Evolutionary conservation across 2,888 invertebrate genomes (phyloP).

Genomic region (Trichacis sp.): DNA sequence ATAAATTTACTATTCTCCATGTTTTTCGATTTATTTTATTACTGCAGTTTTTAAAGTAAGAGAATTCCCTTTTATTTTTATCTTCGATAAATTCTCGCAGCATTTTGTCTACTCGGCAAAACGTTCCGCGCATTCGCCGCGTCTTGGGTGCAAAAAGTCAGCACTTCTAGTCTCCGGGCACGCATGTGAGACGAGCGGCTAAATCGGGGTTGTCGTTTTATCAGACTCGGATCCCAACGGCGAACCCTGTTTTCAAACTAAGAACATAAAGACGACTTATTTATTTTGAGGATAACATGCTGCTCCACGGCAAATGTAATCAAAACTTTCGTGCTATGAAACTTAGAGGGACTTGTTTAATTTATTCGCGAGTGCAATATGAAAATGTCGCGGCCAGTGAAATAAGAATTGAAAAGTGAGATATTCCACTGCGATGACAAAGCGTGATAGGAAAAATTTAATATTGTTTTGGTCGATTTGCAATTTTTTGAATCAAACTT

Average conservation of each 20-base stretch:
- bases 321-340: not conserved
- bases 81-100: slow-evolving; percentile 6
- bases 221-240: slow-evolving; percentile 13
- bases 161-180: slow-evolving; percentile 11
- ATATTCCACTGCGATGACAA: too few relatives aligned
- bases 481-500: too few relatives aligned
- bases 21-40: too few relatives aligned
- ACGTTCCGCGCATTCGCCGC: slow-evolving; percentile 10
- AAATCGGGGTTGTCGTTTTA: slow-evolving; percentile 24
- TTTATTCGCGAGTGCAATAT: not conserved
- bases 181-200: slow-evolving; percentile 10
- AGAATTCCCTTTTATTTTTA: too few relatives aligned
- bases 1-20: too few relatives aligned
- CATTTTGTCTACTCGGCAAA: slow-evolving; percentile 3
- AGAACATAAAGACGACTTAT: slow-evolving; percentile 18
- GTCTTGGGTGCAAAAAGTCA: slow-evolving; percentile 25
- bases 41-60: too few relatives aligned
- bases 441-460: too few relatives aligned
- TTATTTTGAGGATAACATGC: slow-evolving; percentile 15
- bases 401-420: too few relatives aligned
- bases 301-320: not conserved
- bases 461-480: too few relatives aligned
- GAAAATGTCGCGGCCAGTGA: not conserved
- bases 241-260: slow-evolving; percentile 13
- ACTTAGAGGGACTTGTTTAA: not conserved